A percentile compares a stretch with the other conserved stretches of the same genome.
These are phyloP conservation scores for Perizoma affinitatum DNA, from an alignment of 2,888 invertebrate species.

Conservation along the genomic window DNA sequence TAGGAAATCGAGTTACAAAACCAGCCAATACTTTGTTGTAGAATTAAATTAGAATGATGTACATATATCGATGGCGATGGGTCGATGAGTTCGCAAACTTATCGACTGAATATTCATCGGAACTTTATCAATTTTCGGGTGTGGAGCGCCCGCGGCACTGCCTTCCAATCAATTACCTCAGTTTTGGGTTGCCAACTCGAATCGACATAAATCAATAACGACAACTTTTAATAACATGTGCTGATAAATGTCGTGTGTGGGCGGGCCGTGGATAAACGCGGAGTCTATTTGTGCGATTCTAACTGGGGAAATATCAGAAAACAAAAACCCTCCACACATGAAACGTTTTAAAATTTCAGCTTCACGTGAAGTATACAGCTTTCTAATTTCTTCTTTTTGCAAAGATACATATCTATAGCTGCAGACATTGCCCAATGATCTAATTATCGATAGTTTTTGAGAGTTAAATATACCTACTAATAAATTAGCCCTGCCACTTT, in stretches of 20 bases:
- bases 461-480: no score
- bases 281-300: no score
- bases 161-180: slow-evolving; percentile 51
- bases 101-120: slow-evolving; percentile 51
- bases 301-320: no score
- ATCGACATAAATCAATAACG: slow-evolving; percentile 30
- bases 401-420: no score
- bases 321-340: no score
- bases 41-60: slow-evolving; percentile 48
- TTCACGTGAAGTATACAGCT: no score
- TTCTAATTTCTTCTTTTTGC: no score
- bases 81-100: slow-evolving; percentile 34
- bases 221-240: slow-evolving; percentile 24
- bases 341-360: no score
- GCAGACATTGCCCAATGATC: no score
- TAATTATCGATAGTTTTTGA: no score
- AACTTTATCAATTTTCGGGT: slow-evolving; percentile 61
- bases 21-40: slow-evolving; percentile 34
- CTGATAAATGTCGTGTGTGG: slow-evolving; percentile 7
- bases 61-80: slow-evolving; percentile 38
- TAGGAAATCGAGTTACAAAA: slow-evolving; percentile 14
- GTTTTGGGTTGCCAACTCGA: slow-evolving; percentile 32
- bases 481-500: no score
- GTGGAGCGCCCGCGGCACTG: slow-evolving; percentile 43
- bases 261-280: no score